phyloP scores from a whole-genome alignment of 2,113 vertebrate genomes.

The Upupa epops region DNA sequence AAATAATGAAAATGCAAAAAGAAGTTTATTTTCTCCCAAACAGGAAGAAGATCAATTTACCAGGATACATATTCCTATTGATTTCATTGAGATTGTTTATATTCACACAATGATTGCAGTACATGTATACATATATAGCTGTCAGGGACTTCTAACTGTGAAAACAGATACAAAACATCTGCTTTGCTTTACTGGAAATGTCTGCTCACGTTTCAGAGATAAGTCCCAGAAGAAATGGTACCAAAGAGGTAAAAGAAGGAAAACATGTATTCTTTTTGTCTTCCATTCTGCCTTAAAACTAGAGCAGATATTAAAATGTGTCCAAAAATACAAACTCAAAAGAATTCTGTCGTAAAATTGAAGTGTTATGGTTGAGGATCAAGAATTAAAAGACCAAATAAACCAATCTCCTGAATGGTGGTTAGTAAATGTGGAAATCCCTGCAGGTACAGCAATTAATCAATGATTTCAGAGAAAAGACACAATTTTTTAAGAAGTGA shows the following conservation, averaged over 20 bases:
- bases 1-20: background rate
- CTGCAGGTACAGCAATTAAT: background rate
- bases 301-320: background rate
- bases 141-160: background rate
- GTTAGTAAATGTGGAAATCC: background rate
- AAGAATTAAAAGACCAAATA: background rate
- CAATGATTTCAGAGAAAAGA: background rate
- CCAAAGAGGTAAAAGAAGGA: background rate
- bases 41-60: background rate
- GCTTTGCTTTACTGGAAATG: constrained; percentile 7
- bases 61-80: background rate
- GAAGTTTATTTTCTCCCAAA: background rate
- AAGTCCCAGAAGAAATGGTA: background rate
- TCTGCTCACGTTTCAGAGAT: background rate
- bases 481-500: background rate
- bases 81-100: background rate
- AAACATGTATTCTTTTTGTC: background rate
- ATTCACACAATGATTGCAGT: background rate
- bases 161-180: constrained; percentile 11
- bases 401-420: background rate
- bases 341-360: background rate
- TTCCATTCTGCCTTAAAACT: background rate
- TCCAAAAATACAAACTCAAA: background rate
- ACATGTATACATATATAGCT: background rate
- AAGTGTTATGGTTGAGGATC: background rate